Conservation (phyloP, 2,797 vertebrate species). For the Pangasius macronema region DNA sequence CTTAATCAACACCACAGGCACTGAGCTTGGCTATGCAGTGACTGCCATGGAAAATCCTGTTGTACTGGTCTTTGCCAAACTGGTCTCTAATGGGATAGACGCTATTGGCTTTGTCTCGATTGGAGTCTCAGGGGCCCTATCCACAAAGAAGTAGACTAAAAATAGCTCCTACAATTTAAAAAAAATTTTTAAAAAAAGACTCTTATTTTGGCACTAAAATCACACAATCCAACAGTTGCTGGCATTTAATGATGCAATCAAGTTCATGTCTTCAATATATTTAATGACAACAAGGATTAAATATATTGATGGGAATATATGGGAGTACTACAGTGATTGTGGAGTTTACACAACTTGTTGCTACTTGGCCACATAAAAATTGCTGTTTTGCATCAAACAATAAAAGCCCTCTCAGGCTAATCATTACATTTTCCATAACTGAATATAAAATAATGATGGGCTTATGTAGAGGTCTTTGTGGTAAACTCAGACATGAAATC, state of each 20-base stretch:
- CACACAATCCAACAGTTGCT: neutral
- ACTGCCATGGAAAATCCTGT: neutral
- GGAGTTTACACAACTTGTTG: neutral
- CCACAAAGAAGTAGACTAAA: neutral
- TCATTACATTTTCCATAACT: neutral
- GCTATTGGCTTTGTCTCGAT: neutral
- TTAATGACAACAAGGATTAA: neutral
- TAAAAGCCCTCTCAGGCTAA: neutral
- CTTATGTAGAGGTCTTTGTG: too few species aligned
- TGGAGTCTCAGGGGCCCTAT: neutral
- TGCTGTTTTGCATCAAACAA: neutral
- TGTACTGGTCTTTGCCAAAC: neutral
- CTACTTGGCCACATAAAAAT: neutral
- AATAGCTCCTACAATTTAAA: neutral
- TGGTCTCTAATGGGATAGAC: neutral
- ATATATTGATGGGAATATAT: neutral
- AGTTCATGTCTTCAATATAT: neutral
- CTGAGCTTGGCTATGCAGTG: neutral
- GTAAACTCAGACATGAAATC: neutral
- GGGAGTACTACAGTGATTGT: neutral
- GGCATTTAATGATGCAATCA: neutral
- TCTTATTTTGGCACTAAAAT: neutral
- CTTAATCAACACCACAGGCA: conserved; percentile 31
- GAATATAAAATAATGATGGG: neutral
- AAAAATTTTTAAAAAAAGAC: neutral